Percentiles rank a stretch among this genome's conserved stretches.
Conservation (phyloP, 2,797 vertebrate species). For the Clamator glandarius region DNA sequence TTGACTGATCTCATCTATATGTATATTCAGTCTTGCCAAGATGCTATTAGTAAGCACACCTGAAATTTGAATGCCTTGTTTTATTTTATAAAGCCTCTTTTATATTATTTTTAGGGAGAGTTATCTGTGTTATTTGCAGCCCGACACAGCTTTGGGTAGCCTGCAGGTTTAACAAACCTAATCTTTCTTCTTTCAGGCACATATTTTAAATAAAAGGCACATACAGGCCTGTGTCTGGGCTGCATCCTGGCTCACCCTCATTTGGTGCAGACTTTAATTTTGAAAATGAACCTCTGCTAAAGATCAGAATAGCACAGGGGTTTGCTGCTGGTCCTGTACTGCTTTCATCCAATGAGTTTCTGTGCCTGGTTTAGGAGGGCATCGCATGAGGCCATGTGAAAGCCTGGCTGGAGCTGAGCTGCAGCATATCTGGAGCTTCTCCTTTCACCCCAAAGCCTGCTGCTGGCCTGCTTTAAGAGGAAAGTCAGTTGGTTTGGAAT, state of each 20-base stretch:
- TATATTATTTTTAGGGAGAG: constrained; percentile 1
- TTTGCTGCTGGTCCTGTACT: not conserved
- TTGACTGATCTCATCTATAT: constrained; percentile 51
- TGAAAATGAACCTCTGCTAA: not conserved
- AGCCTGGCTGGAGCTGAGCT: not conserved
- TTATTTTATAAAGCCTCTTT: not conserved
- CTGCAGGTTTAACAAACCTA: not conserved
- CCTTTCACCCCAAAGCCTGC: not conserved
- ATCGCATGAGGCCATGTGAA: not conserved
- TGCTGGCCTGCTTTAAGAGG: not conserved
- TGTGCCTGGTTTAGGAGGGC: not conserved
- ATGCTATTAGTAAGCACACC: constrained; percentile 12
- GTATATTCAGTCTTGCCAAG: constrained; percentile 13
- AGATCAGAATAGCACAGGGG: not conserved
- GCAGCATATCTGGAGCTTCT: not conserved
- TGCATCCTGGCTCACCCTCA: not conserved
- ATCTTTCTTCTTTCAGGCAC: constrained; percentile 2
- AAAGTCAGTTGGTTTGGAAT: not conserved
- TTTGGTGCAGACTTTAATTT: not conserved
- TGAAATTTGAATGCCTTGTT: constrained; percentile 21
- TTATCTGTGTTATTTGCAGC: constrained; percentile 16
- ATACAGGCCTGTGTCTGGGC: not conserved
- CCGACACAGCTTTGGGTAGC: not conserved
- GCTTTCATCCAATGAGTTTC: not conserved
- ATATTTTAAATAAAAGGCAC: not conserved